Evolutionary conservation across 1,140 invertebrate species (phyloP).

Genomic region (Sogatella furcifera): DNA sequence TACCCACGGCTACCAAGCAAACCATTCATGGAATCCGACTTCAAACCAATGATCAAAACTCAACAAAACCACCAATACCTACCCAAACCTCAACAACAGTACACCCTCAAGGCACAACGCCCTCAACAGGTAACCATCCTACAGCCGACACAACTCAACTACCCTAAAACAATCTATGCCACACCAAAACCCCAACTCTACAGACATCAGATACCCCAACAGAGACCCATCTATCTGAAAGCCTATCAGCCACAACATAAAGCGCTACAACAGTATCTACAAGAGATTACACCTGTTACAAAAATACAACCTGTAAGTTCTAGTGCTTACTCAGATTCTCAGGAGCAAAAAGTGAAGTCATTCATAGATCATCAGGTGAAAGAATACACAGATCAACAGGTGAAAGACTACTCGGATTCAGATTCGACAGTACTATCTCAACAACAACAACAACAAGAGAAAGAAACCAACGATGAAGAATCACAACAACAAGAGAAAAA

Average conservation of each 20-base stretch:
- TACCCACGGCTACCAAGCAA: constrained; percentile 1
- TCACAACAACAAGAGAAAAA: background rate
- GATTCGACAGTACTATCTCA: too few relatives aligned
- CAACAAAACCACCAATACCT: background rate
- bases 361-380: too few relatives aligned
- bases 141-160: constrained; percentile 21
- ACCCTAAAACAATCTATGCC: background rate
- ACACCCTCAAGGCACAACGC: background rate
- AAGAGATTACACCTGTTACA: too few relatives aligned
- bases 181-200: constrained; percentile 25
- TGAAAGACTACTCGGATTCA: too few relatives aligned
- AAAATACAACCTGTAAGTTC: background rate
- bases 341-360: too few relatives aligned
- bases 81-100: background rate
- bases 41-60: too few relatives aligned
- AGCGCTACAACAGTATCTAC: too few relatives aligned
- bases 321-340: background rate
- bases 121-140: constrained; percentile 20
- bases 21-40: background rate
- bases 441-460: background rate
- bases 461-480: background rate
- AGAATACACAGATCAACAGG: too few relatives aligned
- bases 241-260: too few relatives aligned
- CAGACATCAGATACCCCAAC: background rate
- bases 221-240: too few relatives aligned